Evolutionary conservation across 1,140 invertebrate genomes (phyloP).

Genomic region (Drosophila aff.): DNA sequence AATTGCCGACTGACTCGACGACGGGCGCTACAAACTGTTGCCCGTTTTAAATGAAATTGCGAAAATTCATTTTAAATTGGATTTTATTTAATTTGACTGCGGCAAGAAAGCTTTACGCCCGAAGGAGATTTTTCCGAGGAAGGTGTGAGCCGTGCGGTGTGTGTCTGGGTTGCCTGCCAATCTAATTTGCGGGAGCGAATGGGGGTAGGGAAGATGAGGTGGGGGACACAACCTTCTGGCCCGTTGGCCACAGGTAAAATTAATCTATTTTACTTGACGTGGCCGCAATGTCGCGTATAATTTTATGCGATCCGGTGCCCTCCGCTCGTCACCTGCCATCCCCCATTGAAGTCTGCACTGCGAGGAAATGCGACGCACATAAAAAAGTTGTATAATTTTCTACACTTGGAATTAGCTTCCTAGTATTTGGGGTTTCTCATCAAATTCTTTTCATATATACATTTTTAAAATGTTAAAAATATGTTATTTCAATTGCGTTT

Average conservation of each 20-base stretch:
- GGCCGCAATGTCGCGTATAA: conserved; percentile 80
- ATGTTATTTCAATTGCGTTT: not conserved
- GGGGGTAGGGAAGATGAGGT: conserved; percentile 5
- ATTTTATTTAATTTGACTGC: conserved; percentile 84
- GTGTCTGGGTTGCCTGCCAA: conserved; percentile 57
- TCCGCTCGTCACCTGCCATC: conserved; percentile 5
- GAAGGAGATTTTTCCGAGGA: conserved; percentile 24
- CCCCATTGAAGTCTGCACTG: conserved; percentile 8
- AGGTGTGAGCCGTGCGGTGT: conserved; percentile 24
- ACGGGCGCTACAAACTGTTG: conserved; percentile 37
- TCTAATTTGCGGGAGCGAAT: conserved; percentile 65
- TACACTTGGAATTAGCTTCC: not conserved
- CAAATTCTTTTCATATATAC: not conserved
- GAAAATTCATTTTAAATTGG: conserved; percentile 84
- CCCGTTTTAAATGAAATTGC: conserved; percentile 81
- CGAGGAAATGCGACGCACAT: not conserved
- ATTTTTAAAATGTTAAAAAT: not conserved
- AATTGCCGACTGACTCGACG: conserved; percentile 47
- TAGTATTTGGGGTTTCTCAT: not conserved
- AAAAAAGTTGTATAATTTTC: not conserved
- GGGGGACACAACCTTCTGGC: conserved; percentile 54
- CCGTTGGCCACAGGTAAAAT: conserved; percentile 78
- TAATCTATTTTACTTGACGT: conserved; percentile 82
- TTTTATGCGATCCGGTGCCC: conserved; percentile 63
- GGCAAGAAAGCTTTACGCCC: conserved; percentile 76